These are phyloP conservation scores for Anticlea derivata DNA, from an alignment of 2,888 invertebrate species.

Conservation along the genomic window DNA sequence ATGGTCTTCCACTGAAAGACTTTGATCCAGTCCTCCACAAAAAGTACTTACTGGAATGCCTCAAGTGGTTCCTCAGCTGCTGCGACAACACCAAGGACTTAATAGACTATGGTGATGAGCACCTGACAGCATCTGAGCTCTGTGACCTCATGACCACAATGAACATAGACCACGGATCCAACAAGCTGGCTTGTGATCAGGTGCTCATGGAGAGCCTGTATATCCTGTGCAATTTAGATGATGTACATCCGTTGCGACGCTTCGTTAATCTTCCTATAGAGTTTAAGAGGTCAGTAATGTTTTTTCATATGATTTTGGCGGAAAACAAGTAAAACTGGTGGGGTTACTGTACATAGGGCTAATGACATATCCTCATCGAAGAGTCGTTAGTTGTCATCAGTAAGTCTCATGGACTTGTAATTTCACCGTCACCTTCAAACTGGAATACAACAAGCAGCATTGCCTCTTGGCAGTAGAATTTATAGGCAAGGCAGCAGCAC, in stretches of 20 bases:
- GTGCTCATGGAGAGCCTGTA: conserved; percentile 87
- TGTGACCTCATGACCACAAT: conserved; percentile 26
- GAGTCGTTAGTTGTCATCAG: too few species aligned
- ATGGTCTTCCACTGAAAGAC: conserved; percentile 77
- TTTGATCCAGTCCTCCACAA: conserved; percentile 89
- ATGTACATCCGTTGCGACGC: conserved; percentile 81
- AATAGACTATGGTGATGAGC: conserved; percentile 6
- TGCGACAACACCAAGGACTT: conserved; percentile 75
- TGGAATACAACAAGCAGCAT: too few species aligned
- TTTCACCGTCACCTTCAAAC: too few species aligned
- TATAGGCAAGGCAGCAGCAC: too few species aligned
- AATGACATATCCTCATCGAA: too few species aligned
- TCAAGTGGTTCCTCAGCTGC: conserved; percentile 85
- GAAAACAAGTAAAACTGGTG: too few species aligned
- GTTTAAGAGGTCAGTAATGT: conserved; percentile 70
- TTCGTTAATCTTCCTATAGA: conserved; percentile 68
- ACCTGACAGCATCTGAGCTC: background rate
- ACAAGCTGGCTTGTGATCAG: conserved; percentile 56
- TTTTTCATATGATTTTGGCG: background rate
- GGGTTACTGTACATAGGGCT: too few species aligned
- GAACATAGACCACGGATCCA: conserved; percentile 27
- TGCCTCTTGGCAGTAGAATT: too few species aligned
- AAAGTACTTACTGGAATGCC: conserved; percentile 88
- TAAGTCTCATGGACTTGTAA: too few species aligned
- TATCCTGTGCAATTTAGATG: conserved; percentile 86